phyloP scores from a whole-genome alignment of 2,797 vertebrate species.

The Triplophysa yarkandensis region DNA sequence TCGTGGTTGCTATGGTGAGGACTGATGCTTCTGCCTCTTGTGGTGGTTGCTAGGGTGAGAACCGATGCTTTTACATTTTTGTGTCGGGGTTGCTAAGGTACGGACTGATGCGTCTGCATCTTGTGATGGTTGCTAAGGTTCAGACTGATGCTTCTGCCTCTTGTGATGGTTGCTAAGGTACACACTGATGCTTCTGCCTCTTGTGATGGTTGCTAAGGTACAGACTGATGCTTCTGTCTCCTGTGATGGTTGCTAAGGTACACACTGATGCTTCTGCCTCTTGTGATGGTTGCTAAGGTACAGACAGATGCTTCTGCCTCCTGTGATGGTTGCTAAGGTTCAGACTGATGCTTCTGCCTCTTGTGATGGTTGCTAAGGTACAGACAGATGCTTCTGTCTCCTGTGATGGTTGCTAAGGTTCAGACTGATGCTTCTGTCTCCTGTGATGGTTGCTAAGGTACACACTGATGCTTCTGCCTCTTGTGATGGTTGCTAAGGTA shows the following conservation, averaged over 20 bases:
- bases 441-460: constrained; percentile 72
- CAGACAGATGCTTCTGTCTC: constrained; percentile 68
- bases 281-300: constrained; percentile 73
- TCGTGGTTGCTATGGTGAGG: too few relatives aligned
- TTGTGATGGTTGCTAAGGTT: too few relatives aligned
- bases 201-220: constrained; percentile 73
- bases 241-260: constrained; percentile 72
- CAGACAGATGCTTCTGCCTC: constrained; percentile 68
- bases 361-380: constrained; percentile 73
- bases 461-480: constrained; percentile 68
- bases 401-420: constrained; percentile 72
- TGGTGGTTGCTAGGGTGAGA: too few relatives aligned
- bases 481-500: constrained; percentile 73
- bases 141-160: too few relatives aligned
- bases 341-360: constrained; percentile 68
- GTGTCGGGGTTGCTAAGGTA: too few relatives aligned
- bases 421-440: constrained; percentile 68
- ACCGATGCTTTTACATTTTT: too few relatives aligned
- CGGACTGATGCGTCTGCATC: too few relatives aligned
- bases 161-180: too few relatives aligned
- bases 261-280: constrained; percentile 68
- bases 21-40: too few relatives aligned
- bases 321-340: constrained; percentile 72
- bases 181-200: too few relatives aligned
- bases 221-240: constrained; percentile 68